A percentile compares a stretch with the other conserved stretches of the same genome.
These are phyloP conservation scores for Morus bassanus DNA, from an alignment of 2,797 vertebrate species.

Conservation along the genomic window DNA sequence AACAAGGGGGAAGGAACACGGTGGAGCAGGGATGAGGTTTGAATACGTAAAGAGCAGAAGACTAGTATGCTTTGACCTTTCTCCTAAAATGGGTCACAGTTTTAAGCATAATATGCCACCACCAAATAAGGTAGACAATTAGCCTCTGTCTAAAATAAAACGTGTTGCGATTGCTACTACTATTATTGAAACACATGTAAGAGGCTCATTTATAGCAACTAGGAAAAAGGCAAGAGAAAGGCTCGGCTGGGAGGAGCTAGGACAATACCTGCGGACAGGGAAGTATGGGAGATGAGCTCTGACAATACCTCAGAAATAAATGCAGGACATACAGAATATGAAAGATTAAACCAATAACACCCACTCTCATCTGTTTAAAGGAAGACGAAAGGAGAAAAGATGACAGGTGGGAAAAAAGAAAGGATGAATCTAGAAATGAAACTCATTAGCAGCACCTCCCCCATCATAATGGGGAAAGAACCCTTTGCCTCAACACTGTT, in stretches of 20 bases:
- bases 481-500: not conserved
- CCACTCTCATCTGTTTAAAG: not conserved
- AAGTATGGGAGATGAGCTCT: not conserved
- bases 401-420: not conserved
- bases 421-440: not conserved
- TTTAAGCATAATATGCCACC: not conserved
- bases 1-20: fast-evolving
- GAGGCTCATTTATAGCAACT: not conserved
- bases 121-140: not conserved
- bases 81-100: not conserved
- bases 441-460: not conserved
- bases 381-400: not conserved
- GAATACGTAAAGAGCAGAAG: not conserved
- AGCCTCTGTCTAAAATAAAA: not conserved
- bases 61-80: not conserved
- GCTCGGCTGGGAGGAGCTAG: not conserved
- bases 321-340: not conserved
- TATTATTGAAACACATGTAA: not conserved
- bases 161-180: not conserved
- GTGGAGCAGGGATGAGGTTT: not conserved
- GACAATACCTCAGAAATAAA: not conserved
- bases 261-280: not conserved
- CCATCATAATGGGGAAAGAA: not conserved
- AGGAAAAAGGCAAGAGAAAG: not conserved
- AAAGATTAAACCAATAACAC: not conserved